phyloP scores from a whole-genome alignment of 2,113 vertebrate genomes.

The Hippocampus abdominalis region DNA sequence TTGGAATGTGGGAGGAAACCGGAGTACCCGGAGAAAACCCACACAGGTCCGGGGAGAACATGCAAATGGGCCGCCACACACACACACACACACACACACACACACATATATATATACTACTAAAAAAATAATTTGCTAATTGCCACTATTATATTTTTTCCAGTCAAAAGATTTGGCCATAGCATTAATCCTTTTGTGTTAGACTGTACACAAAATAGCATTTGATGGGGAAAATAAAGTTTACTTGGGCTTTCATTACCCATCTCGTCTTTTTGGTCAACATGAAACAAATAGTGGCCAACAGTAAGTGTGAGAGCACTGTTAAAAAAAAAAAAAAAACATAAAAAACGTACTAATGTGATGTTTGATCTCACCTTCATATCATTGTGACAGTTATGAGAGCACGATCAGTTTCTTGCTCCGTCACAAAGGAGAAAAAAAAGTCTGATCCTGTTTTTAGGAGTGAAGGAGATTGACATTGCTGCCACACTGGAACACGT shows the following conservation, averaged over 20 bases:
- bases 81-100: too few relatives aligned
- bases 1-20: too few relatives aligned
- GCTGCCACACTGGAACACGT: conserved; percentile 94
- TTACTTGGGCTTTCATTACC: too few relatives aligned
- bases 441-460: conserved; percentile 56
- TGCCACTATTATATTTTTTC: not conserved
- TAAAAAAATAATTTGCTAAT: not conserved
- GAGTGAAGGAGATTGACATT: conserved; percentile 98
- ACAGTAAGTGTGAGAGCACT: too few relatives aligned
- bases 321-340: not conserved
- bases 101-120: too few relatives aligned
- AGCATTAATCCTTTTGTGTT: not conserved
- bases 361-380: not conserved
- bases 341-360: not conserved
- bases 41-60: too few relatives aligned
- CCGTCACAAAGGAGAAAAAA: not conserved
- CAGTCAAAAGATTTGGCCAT: not conserved
- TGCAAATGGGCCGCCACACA: too few relatives aligned
- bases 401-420: not conserved
- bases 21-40: too few relatives aligned
- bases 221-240: too few relatives aligned
- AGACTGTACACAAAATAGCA: too few relatives aligned
- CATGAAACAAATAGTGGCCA: too few relatives aligned
- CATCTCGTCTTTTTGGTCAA: too few relatives aligned
- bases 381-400: not conserved